phyloP scores from a whole-genome alignment of 2,113 vertebrate species.

The Hippocampus guttulatus region DNA sequence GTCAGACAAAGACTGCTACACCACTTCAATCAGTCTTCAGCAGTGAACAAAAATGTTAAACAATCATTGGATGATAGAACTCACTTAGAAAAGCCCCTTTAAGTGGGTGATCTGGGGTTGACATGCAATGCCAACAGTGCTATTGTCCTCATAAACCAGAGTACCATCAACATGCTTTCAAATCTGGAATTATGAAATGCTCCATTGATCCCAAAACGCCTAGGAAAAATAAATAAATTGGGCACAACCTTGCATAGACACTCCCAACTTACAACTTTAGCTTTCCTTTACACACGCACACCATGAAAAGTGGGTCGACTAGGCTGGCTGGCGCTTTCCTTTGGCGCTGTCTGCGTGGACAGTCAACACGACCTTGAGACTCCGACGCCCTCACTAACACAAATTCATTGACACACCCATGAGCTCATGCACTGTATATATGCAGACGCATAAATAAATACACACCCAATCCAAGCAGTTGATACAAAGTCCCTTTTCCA shows the following conservation, averaged over 20 bases:
- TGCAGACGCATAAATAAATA: constrained; percentile 26
- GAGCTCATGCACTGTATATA: constrained; percentile 34
- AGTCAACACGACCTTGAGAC: constrained; percentile 66
- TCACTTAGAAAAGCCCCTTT: too few relatives aligned
- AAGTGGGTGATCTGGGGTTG: background rate
- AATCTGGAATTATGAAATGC: background rate
- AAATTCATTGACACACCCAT: constrained; percentile 48
- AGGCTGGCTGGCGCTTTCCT: constrained; percentile 51
- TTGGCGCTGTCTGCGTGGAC: constrained; percentile 58
- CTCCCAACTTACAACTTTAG: constrained; percentile 35
- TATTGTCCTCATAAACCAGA: background rate
- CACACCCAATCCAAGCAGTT: constrained; percentile 21
- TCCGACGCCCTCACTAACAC: constrained; percentile 30
- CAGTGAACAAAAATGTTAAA: background rate
- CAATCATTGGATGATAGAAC: too few relatives aligned
- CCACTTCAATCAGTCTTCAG: constrained; percentile 9
- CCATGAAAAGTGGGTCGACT: constrained; percentile 54
- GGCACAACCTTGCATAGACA: constrained; percentile 56
- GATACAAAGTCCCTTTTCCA: constrained; percentile 8
- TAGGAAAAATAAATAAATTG: background rate
- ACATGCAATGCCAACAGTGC: background rate
- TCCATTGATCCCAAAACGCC: background rate
- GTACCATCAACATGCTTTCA: background rate
- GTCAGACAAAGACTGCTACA: constrained; percentile 27
- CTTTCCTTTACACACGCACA: background rate